Conservation (phyloP, 2,888 invertebrate genomes). For the Horisme vitalbata region DNA sequence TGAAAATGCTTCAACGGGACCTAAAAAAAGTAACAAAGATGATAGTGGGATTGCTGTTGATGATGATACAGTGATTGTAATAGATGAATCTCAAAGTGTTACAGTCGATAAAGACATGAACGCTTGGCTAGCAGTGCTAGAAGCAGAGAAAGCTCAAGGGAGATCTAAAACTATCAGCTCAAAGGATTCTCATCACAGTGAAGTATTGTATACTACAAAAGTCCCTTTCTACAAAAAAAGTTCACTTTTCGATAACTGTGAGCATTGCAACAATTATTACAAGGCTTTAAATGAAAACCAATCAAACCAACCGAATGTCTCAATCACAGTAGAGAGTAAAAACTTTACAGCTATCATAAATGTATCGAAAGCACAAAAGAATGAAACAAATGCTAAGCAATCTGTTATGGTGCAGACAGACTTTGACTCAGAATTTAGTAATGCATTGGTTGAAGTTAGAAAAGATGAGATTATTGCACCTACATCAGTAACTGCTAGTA, state of each 20-base stretch:
- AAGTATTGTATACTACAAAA: conserved; percentile 21
- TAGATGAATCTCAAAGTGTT: conserved; percentile 56
- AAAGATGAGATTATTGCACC: background rate
- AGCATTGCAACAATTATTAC: conserved; percentile 34
- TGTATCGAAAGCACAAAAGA: conserved; percentile 40
- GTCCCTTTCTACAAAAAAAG: conserved; percentile 63
- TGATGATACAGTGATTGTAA: conserved; percentile 50
- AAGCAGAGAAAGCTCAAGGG: conserved; percentile 45
- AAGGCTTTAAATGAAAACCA: conserved; percentile 3
- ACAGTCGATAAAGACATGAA: conserved; percentile 61
- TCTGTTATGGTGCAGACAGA: conserved; percentile 58
- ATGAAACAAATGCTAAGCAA: conserved; percentile 31
- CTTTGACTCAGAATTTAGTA: conserved; percentile 7
- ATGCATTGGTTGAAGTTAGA: conserved; percentile 1
- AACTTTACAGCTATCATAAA: conserved; percentile 49
- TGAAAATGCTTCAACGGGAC: background rate
- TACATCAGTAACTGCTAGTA: conserved; percentile 2
- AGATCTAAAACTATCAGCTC: conserved; percentile 20
- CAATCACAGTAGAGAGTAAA: conserved; percentile 53
- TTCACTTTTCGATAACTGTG: conserved; percentile 48
- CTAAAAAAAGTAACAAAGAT: conserved; percentile 39
- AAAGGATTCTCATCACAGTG: conserved; percentile 1
- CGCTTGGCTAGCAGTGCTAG: conserved; percentile 58
- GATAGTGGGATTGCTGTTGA: conserved; percentile 64
- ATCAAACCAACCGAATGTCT: conserved; percentile 38